Evolutionary conservation across 2,797 vertebrate genomes (phyloP), one percentile per base, ranked within the genome.

Genomic region (Oryzias sinensis): DNA sequence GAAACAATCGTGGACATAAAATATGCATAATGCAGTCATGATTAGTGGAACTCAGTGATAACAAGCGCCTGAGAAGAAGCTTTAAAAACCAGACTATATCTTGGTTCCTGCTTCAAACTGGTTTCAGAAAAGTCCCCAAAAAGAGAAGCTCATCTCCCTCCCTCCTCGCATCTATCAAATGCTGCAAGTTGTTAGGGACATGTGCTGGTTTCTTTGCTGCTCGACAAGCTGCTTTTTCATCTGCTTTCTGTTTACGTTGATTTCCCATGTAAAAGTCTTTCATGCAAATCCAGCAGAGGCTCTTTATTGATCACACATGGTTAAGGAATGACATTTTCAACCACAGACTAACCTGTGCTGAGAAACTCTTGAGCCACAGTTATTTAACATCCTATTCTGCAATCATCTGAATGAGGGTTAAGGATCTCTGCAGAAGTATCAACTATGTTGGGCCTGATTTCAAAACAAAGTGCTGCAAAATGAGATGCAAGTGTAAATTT

Each of bases 31-130:
- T 72, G 89, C 87, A 83, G 60, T 78, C 87, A 55, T 87, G 83
- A 86, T 89, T 89, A 88, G 55, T 50, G 72, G 27, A 65, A 14
- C 62, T 74, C 6, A 0, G 68, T 73, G 81, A 79, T 88, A 88
- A 83, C 89, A 85, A 86, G 59, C 68, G 83, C 81, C 69, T 16
- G 63, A 56, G 73, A 76, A 64, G 67, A 61, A 78, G 78, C 63
- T 69, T 79, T 61, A 80, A 78, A 80, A 62, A 50, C 66, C 9
- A 72, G 51, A 68, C 67, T 43, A 3, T 64, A 57, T 79, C 74
- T 82, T 11, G 84, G 76, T 84, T 87, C 86, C 89, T 82, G 71
- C 87, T 89, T 88, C 85, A 87, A 90, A 90, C 73, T 73, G 77
- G 83, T 80, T 81, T 80, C 53, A 88, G 73, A 49, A 82, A 44